Evolutionary conservation across 2,888 invertebrate genomes (phyloP), one percentile per base, ranked within the genome.

Genomic region (Linnaemya vulpina): DNA sequence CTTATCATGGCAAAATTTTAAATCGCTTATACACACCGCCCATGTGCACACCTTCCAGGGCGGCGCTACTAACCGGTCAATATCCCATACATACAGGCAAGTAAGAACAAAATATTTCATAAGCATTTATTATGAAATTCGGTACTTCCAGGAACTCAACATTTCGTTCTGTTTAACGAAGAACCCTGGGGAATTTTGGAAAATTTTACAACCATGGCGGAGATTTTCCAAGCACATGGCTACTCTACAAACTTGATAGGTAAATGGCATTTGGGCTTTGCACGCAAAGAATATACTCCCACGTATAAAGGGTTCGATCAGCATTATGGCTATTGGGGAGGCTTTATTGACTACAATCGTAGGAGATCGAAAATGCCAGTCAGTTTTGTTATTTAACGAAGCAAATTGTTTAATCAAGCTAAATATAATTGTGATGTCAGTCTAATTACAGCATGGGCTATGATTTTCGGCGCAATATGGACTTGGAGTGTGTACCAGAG

Each of bases 191-290:
- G 96, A 1, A 91, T 98, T n/a, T 95, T 95, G 0, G 89, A 95
- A 3, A 93, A 94, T 51, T 94, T 95, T 85, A 95, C 94, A 83
- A 92, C 96, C 1, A 92, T 97, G 87, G 96, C 97, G 0, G 93
- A 96, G 88, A 93, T 94, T 89, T 93, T 95, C 79, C 93, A 93
- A 88, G 94, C 95, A 86, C 93, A 96, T 74, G 97, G 96, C 0
- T 98, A 98, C 92, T 92, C 93, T 8, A 97, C 97, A 0, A 95
- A 97, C 90, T 94, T 97, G 38, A 94, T 98, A 11, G 98, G 98
- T 25, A 98, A 98, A 93, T 98, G 98, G 98, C 96, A 96, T 91
- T 94, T 98, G 81, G 98, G 98, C 1, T 96, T 95, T 93, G 95
- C 95, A 86, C 93, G 94, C 74, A 89, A 90, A 1, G 87, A 88